Evolutionary conservation across 2,888 invertebrate genomes (phyloP).

Genomic region (Eupithecia inturbata): DNA sequence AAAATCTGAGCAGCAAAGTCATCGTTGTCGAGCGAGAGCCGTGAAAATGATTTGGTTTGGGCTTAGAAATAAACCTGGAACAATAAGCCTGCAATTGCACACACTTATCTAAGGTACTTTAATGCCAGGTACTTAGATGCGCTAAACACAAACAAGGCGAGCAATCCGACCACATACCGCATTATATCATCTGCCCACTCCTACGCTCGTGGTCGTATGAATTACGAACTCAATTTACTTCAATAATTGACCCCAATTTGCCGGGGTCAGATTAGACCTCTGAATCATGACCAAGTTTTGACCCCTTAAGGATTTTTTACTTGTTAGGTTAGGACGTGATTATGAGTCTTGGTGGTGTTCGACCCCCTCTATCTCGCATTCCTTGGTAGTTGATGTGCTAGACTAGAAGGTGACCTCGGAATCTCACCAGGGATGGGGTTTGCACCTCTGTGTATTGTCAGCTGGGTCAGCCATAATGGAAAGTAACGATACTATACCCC

Average conservation of each 20-base stretch:
- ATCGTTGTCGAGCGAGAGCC: too few species aligned
- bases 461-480: not conserved
- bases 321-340: not conserved
- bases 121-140: too few species aligned
- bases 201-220: slow-evolving; percentile 58
- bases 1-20: too few species aligned
- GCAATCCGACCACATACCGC: slow-evolving; percentile 23
- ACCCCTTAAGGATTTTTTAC: slow-evolving; percentile 39
- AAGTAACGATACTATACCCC: not conserved
- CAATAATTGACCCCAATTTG: slow-evolving; percentile 73
- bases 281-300: slow-evolving; percentile 61
- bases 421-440: not conserved
- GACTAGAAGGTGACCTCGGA: not conserved
- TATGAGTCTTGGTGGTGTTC: not conserved
- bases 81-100: too few species aligned
- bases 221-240: slow-evolving; percentile 66
- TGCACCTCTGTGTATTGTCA: not conserved
- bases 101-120: too few species aligned
- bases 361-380: not conserved
- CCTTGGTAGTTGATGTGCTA: too few species aligned
- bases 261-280: slow-evolving; percentile 57
- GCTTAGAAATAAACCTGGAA: too few species aligned
- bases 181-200: slow-evolving; percentile 58
- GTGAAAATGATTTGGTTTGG: too few species aligned
- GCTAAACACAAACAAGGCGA: too few species aligned